These are phyloP conservation scores for Lycocorax pyrrhopterus DNA, from an alignment of 2,113 vertebrate species.

Conservation along the genomic window DNA sequence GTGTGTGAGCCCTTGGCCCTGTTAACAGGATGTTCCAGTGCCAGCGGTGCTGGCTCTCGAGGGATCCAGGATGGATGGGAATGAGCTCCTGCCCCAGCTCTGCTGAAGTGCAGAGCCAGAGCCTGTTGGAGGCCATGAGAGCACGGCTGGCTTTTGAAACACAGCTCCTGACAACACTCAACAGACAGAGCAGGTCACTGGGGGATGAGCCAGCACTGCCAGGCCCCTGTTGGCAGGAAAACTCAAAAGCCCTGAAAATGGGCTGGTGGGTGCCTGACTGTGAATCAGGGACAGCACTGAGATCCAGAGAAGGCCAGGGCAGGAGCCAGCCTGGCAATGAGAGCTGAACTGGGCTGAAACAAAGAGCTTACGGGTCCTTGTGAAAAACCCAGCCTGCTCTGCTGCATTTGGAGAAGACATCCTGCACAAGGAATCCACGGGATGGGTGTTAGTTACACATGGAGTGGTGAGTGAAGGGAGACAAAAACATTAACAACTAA, in stretches of 20 bases:
- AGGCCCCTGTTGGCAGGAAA: background rate
- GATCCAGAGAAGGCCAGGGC: background rate
- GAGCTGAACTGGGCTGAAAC: background rate
- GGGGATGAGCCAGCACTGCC: background rate
- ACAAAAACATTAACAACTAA: background rate
- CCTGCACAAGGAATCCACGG: background rate
- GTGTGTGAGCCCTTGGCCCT: background rate
- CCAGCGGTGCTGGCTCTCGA: rapidly evolving
- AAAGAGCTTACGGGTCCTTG: background rate
- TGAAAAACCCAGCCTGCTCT: background rate
- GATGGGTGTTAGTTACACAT: background rate
- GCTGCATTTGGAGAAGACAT: background rate
- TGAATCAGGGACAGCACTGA: background rate
- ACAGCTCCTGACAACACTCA: background rate
- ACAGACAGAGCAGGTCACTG: background rate
- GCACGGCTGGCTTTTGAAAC: too few relatives aligned
- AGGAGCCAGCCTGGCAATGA: background rate
- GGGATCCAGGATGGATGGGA: background rate
- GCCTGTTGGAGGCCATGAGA: background rate
- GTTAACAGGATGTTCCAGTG: rapidly evolving
- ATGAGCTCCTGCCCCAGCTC: background rate
- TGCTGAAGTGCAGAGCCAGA: background rate
- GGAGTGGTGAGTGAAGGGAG: background rate
- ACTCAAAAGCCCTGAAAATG: background rate
- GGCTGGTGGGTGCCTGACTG: background rate